Evolutionary conservation across 2,797 vertebrate species (phyloP).

Genomic region (Gymnocypris eckloni): DNA sequence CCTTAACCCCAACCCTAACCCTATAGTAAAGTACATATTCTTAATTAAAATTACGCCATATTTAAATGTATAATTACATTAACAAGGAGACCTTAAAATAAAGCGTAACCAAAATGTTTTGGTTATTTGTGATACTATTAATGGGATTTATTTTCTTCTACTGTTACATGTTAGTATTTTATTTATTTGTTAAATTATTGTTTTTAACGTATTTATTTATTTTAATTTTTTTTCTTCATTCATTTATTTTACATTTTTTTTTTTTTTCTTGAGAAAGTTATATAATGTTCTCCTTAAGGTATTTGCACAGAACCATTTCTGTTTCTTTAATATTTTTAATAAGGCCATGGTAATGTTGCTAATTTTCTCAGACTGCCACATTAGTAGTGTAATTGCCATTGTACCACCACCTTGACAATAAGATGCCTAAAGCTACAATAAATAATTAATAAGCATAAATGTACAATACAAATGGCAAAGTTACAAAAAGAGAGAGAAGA

Average conservation of each 20-base stretch:
- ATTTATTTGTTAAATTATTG: neutral
- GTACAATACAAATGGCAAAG: conserved; percentile 13
- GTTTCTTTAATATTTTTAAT: neutral
- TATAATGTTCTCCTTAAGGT: neutral
- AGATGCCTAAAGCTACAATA: neutral
- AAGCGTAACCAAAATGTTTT: neutral
- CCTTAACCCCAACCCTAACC: neutral
- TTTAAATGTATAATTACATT: neutral
- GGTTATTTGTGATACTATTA: neutral
- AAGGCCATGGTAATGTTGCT: neutral
- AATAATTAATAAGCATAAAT: conserved; percentile 5
- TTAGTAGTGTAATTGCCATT: too few species aligned
- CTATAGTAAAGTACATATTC: neutral
- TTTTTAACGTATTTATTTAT: too few species aligned
- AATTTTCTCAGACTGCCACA: neutral
- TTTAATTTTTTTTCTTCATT: neutral
- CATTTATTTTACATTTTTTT: neutral
- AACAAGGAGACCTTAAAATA: neutral
- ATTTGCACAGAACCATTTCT: neutral
- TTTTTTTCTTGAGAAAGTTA: too few species aligned
- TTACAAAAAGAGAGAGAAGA: neutral
- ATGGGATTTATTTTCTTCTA: neutral
- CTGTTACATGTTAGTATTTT: neutral
- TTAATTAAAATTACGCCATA: neutral
- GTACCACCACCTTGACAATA: neutral